Base-by-base conservation (phyloP, 1,140 invertebrate genomes). In the Pantala flavescens region DNA sequence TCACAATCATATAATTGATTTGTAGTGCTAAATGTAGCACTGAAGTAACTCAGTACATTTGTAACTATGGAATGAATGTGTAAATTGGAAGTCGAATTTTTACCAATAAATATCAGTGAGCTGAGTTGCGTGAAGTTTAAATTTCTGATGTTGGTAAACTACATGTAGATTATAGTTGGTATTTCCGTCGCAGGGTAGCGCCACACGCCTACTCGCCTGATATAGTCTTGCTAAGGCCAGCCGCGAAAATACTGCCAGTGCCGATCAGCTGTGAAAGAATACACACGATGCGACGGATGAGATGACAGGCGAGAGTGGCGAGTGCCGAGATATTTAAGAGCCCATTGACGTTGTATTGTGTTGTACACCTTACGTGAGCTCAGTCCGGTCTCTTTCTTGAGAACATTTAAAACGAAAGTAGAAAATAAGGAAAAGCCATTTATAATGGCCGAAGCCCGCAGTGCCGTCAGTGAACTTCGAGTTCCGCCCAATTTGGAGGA, bases 371-470 rank as follows among this genome's bases (percentile, higher is more conserved):
- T 2, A 36, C 28, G 28, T 36, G 28, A 5, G 28, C 49, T 63
- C 49, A 63, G 49, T 21, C 12, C 12, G 49, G 49, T 7, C 49
- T 21, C 3, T 19, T 7, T 16, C 49, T 63, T 16, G n/a, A 14
- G n/a, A 63, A 63, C 49, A 7, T 63, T 7, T 63, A 21, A 63
- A 21, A 12, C 49, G 49, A 63, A 19, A 19, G 49, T 3, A 19
- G 49, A 63, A 63, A 63, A 7, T 21, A 63, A 63, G 49, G 14
- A 63, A 19, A 63, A 63, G 49, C n/a, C n/a, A 21, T 16, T 63
- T 21, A 21, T 21, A 28, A 85, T 85, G 84, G 84, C 84, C 23
- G 84, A 85, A 79, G 84, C 84, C 19, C 78, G 84, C 73, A 82
- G 79, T 78, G 84, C 83, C 55, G 82, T 83, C 21, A 78, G 79